Conservation (phyloP, 2,888 invertebrate species). For the Atrina japonica region DNA sequence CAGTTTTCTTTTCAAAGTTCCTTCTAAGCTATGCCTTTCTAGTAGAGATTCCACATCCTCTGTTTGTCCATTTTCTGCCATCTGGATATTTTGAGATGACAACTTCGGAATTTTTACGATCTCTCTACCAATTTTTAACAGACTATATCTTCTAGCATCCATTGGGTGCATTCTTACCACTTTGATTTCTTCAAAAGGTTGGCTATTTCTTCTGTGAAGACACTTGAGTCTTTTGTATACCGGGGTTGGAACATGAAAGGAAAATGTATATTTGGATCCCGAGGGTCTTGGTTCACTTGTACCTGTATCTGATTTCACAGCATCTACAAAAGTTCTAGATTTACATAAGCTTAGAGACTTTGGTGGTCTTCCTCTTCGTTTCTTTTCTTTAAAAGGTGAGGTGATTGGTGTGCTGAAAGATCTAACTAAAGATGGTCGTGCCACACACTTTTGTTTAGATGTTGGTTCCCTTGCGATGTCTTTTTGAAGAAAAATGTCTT, state of each 20-base stretch:
- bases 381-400: constrained; percentile 1
- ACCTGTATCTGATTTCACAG: constrained; percentile 37
- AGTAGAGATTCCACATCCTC: background rate
- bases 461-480: background rate
- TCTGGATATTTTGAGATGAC: constrained; percentile 25
- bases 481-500: no score
- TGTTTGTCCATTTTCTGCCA: constrained; percentile 1
- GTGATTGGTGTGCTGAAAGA: constrained; percentile 20
- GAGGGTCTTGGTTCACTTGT: background rate
- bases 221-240: constrained; percentile 68
- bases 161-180: constrained; percentile 74
- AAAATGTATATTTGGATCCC: constrained; percentile 61
- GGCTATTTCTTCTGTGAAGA: constrained; percentile 22
- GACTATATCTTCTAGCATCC: constrained; percentile 74
- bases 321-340: constrained; percentile 4
- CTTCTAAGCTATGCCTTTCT: background rate
- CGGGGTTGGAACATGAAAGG: constrained; percentile 72
- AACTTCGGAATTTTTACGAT: constrained; percentile 63
- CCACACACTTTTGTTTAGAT: constrained; percentile 8
- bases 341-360: background rate
- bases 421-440: constrained; percentile 13
- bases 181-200: constrained; percentile 43
- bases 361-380: constrained; percentile 19
- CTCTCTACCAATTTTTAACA: constrained; percentile 73
- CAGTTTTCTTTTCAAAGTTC: background rate